phyloP scores from a whole-genome alignment of 2,888 invertebrate species.

The Caenorhabditis wallacei region DNA sequence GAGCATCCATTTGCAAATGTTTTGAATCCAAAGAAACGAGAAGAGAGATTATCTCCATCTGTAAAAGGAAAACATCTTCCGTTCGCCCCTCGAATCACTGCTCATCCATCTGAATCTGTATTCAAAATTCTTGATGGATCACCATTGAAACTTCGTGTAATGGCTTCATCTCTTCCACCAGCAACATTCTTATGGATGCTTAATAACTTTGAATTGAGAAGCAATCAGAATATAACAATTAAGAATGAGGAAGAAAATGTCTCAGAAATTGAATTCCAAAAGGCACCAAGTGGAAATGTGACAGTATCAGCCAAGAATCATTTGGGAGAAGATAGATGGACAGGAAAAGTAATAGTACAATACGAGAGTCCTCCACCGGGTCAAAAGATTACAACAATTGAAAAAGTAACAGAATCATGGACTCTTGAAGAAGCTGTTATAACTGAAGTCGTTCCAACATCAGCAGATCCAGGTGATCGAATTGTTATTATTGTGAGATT shows the following conservation, averaged over 20 bases:
- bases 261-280: constrained; percentile 70
- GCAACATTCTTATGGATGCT: constrained; percentile 80
- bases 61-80: constrained; percentile 68
- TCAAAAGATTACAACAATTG: constrained; percentile 36
- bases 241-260: constrained; percentile 64
- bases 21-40: constrained; percentile 50
- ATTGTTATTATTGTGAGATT: constrained; percentile 73
- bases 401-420: constrained; percentile 44
- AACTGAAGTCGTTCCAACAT: constrained; percentile 70
- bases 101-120: constrained; percentile 66
- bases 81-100: constrained; percentile 74
- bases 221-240: constrained; percentile 67
- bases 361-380: constrained; percentile 58
- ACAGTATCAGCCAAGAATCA: constrained; percentile 78
- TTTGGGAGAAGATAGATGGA: constrained; percentile 74
- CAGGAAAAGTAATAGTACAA: constrained; percentile 77
- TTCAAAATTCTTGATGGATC: constrained; percentile 66
- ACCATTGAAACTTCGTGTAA: constrained; percentile 70
- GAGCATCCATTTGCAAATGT: constrained; percentile 63
- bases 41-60: constrained; percentile 45
- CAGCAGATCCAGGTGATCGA: constrained; percentile 61
- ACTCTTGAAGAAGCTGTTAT: constrained; percentile 66
- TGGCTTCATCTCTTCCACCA: constrained; percentile 78
- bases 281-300: constrained; percentile 72
- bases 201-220: constrained; percentile 79